Evolutionary conservation across 1,140 invertebrate genomes (phyloP).

Genomic region (Pemphigus obesinymphae): DNA sequence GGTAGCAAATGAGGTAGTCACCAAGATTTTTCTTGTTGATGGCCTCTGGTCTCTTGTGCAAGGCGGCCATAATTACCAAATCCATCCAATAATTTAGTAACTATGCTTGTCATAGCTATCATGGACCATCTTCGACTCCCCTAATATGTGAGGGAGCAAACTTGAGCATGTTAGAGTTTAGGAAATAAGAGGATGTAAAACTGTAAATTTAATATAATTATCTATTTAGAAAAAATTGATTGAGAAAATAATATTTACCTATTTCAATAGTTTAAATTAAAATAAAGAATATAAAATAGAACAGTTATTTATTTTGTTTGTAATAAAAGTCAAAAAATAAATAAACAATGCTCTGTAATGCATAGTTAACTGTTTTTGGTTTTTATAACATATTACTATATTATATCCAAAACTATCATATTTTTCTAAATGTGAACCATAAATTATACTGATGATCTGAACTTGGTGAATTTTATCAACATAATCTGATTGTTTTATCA

Average conservation of each 20-base stretch:
- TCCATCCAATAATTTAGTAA: too few relatives aligned
- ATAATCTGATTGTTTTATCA: constrained; percentile 11
- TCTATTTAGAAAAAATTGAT: neutral
- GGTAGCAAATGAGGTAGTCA: too few relatives aligned
- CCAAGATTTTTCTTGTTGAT: too few relatives aligned
- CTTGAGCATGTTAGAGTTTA: too few relatives aligned
- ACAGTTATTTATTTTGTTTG: neutral
- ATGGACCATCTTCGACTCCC: too few relatives aligned
- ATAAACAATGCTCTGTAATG: neutral
- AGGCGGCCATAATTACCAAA: too few relatives aligned
- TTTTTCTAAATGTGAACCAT: constrained; percentile 5
- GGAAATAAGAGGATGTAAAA: too few relatives aligned
- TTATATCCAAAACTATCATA: neutral
- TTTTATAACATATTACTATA: neutral
- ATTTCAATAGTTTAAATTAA: neutral
- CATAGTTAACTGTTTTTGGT: neutral
- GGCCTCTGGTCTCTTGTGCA: too few relatives aligned
- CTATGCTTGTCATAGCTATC: too few relatives aligned
- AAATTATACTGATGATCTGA: constrained; percentile 9
- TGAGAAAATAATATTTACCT: too few relatives aligned
- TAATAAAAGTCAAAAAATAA: neutral
- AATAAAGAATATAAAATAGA: neutral
- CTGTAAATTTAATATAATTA: too few relatives aligned
- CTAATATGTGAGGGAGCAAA: too few relatives aligned
- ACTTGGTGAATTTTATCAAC: constrained; percentile 21